Evolutionary conservation across 2,113 vertebrate species (phyloP).

Genomic region (Lophotis ruficrista): DNA sequence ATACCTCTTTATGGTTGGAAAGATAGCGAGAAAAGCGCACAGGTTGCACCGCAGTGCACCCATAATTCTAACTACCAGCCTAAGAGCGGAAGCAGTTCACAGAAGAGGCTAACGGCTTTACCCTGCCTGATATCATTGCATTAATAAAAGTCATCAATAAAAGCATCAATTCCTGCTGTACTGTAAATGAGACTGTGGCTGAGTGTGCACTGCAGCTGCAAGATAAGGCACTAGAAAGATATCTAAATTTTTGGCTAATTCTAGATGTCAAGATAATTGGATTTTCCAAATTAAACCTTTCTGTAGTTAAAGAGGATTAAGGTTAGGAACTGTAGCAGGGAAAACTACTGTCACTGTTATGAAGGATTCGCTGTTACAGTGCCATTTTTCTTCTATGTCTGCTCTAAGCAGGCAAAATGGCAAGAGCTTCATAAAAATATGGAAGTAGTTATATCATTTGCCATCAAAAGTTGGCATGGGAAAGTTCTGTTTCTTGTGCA

Average conservation of each 20-base stretch:
- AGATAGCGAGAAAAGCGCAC: constrained; percentile 15
- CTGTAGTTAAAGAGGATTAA: constrained; percentile 64
- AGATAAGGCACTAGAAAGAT: constrained; percentile 59
- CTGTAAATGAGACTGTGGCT: constrained; percentile 26
- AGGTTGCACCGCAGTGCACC: constrained; percentile 13
- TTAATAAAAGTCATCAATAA: constrained; percentile 68
- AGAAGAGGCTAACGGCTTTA: constrained; percentile 41
- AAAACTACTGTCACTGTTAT: constrained; percentile 58
- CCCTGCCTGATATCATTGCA: constrained; percentile 48
- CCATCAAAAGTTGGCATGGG: background rate
- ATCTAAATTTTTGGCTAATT: constrained; percentile 68
- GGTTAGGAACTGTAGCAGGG: constrained; percentile 46
- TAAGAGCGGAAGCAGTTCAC: constrained; percentile 34
- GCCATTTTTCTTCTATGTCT: constrained; percentile 10
- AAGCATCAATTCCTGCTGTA: constrained; percentile 47
- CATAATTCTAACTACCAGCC: constrained; percentile 28
- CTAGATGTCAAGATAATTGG: constrained; percentile 72
- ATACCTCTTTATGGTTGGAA: constrained; percentile 26
- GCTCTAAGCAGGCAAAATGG: constrained; percentile 27
- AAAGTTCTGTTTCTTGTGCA: background rate
- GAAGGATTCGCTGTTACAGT: constrained; percentile 29
- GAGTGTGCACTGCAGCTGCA: constrained; percentile 11
- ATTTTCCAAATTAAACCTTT: constrained; percentile 68
- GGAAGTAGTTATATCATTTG: background rate
- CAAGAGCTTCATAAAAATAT: constrained; percentile 34